These are phyloP conservation scores for Xanthostigma xanthostigma DNA, from an alignment of 2,888 invertebrate species.

Conservation along the genomic window DNA sequence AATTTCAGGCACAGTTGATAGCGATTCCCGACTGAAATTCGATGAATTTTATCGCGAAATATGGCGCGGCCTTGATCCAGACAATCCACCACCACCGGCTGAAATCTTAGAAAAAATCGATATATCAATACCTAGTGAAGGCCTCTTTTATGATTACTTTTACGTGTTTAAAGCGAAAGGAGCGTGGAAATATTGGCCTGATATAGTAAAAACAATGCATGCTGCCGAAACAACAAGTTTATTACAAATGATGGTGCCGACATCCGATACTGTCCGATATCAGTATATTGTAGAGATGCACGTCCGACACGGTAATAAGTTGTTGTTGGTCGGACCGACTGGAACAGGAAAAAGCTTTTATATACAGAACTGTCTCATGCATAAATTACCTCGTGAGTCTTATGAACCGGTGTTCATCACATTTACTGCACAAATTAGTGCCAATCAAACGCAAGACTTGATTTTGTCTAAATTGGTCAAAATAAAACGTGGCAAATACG, in stretches of 20 bases:
- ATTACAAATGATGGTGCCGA: conserved; percentile 65
- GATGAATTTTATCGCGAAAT: conserved; percentile 45
- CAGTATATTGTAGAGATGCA: conserved; percentile 58
- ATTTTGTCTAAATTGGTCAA: conserved; percentile 55
- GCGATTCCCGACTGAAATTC: conserved; percentile 50
- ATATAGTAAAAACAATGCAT: conserved; percentile 48
- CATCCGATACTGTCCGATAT: conserved; percentile 73
- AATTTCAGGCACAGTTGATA: conserved; percentile 64
- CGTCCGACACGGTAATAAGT: conserved; percentile 49
- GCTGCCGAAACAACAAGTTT: conserved; percentile 49
- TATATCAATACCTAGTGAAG: conserved; percentile 60
- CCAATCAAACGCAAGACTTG: conserved; percentile 70
- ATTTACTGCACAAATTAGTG: conserved; percentile 69
- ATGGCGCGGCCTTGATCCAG: conserved; percentile 31
- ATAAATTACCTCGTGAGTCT: conserved; percentile 46
- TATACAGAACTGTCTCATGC: conserved; percentile 55
- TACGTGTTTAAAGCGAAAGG: conserved; percentile 74
- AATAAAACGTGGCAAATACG: conserved; percentile 56
- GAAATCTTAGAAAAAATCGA: conserved; percentile 50
- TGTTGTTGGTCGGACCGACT: conserved; percentile 67
- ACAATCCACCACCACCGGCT: conserved; percentile 34
- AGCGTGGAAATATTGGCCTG: conserved; percentile 76
- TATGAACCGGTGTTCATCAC: conserved; percentile 67
- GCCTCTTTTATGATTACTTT: conserved; percentile 64
- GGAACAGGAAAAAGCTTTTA: conserved; percentile 81